Conservation (phyloP, 2,888 invertebrate genomes). For the Lepas anatifera region DNA sequence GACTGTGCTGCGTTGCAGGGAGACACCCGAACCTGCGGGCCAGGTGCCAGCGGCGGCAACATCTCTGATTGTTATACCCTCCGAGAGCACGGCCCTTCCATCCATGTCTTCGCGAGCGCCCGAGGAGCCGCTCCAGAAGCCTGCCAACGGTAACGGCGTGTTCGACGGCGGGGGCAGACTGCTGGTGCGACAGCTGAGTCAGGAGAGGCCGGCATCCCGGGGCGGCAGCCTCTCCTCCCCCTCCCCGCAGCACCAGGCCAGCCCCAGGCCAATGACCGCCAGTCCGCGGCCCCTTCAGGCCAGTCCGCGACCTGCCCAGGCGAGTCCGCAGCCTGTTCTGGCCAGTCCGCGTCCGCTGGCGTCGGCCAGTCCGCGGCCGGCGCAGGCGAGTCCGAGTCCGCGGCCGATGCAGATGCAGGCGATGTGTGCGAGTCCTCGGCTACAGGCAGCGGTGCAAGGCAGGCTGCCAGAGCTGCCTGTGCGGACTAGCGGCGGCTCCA, state of each 20-base stretch:
- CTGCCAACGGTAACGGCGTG: slow-evolving; percentile 39
- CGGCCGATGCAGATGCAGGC: slow-evolving; percentile 24
- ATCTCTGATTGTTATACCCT: slow-evolving; percentile 36
- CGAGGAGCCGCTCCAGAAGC: slow-evolving; percentile 17
- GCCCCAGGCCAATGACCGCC: slow-evolving; percentile 17
- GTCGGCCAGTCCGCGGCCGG: slow-evolving; percentile 20
- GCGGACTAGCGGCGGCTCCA: neutral
- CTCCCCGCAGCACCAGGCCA: slow-evolving; percentile 18
- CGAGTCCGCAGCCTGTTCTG: too few relatives aligned
- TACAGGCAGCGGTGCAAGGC: neutral
- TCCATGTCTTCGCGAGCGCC: slow-evolving; percentile 27
- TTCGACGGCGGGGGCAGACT: slow-evolving; percentile 41
- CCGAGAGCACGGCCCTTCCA: slow-evolving; percentile 13
- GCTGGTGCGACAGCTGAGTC: slow-evolving; percentile 26
- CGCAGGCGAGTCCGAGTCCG: too few relatives aligned
- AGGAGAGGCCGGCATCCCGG: slow-evolving; percentile 30
- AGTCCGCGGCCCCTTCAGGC: too few relatives aligned
- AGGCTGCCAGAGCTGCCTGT: neutral
- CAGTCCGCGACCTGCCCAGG: too few relatives aligned
- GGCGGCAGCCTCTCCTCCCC: slow-evolving; percentile 18
- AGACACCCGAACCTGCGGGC: slow-evolving; percentile 30
- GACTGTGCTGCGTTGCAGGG: slow-evolving; percentile 45
- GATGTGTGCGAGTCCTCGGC: slow-evolving; percentile 18
- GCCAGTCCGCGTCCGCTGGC: slow-evolving; percentile 21
- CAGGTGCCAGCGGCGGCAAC: slow-evolving; percentile 35